phyloP scores from a whole-genome alignment of 2,113 vertebrate genomes.

The Probosciger aterrimus region DNA sequence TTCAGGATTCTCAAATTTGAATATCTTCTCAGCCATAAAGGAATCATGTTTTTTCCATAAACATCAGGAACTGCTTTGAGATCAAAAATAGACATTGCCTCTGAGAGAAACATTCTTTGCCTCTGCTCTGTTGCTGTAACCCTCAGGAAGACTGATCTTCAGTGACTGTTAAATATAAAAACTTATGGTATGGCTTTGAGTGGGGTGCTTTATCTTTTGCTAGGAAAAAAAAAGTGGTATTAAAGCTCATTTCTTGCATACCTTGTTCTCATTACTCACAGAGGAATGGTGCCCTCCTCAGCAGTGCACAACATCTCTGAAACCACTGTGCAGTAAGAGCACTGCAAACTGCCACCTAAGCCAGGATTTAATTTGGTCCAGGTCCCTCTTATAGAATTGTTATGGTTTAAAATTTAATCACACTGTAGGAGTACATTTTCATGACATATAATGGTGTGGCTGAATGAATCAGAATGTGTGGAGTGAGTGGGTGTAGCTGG shows the following conservation, averaged over 20 bases:
- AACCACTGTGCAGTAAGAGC: not conserved
- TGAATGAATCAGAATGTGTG: not conserved
- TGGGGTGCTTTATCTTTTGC: not conserved
- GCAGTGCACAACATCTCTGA: not conserved
- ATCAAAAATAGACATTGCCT: not conserved
- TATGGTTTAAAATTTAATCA: not conserved
- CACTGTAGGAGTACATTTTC: not conserved
- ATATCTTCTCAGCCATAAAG: not conserved
- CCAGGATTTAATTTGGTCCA: not conserved
- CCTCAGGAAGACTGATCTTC: not conserved
- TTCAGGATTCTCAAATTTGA: not conserved
- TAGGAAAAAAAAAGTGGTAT: not conserved
- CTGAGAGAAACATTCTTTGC: not conserved
- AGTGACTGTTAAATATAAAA: not conserved
- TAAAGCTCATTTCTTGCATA: not conserved
- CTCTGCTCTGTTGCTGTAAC: not conserved
- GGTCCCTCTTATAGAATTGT: not conserved
- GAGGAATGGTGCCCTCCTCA: not conserved
- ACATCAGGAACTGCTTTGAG: not conserved
- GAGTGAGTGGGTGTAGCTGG: not conserved
- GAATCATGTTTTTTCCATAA: not conserved
- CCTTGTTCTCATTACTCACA: not conserved
- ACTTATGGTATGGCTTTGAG: not conserved
- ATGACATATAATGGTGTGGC: not conserved
- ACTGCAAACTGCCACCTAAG: not conserved